A percentile compares a stretch with the other conserved stretches of the same genome.
Conservation (phyloP, 2,113 vertebrate species). For the Progne subis region DNA sequence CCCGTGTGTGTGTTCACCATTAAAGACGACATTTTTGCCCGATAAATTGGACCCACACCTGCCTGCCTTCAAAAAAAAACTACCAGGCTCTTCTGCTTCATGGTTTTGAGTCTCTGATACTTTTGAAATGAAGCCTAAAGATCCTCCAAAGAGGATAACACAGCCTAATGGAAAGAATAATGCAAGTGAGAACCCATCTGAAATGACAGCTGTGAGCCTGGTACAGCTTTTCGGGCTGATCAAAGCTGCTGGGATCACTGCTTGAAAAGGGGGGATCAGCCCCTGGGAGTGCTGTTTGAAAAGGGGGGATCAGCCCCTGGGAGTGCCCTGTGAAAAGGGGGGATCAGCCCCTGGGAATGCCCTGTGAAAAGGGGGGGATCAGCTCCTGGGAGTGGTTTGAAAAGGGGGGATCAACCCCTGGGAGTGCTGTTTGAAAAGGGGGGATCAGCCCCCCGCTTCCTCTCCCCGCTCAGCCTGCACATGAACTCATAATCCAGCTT, state of each 20-base stretch:
- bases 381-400: too few species aligned
- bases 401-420: background rate
- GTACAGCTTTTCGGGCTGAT: background rate
- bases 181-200: conserved; percentile 29
- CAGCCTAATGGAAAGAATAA: conserved; percentile 53
- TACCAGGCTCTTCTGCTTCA: conserved; percentile 19
- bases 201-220: conserved; percentile 48
- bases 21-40: conserved; percentile 21
- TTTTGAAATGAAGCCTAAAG: conserved; percentile 55
- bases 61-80: conserved; percentile 8
- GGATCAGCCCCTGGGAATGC: background rate
- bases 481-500: background rate
- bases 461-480: background rate
- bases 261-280: background rate
- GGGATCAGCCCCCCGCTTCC: background rate
- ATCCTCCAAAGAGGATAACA: conserved; percentile 48
- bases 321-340: background rate
- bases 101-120: conserved; percentile 40
- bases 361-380: fast-evolving
- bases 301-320: background rate
- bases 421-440: background rate
- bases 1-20: background rate
- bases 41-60: conserved; percentile 42
- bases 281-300: background rate
- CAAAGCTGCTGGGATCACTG: conserved; percentile 7